These are phyloP conservation scores for Notarius quadriscutis DNA, from an alignment of 2,113 vertebrate species.

Conservation along the genomic window DNA sequence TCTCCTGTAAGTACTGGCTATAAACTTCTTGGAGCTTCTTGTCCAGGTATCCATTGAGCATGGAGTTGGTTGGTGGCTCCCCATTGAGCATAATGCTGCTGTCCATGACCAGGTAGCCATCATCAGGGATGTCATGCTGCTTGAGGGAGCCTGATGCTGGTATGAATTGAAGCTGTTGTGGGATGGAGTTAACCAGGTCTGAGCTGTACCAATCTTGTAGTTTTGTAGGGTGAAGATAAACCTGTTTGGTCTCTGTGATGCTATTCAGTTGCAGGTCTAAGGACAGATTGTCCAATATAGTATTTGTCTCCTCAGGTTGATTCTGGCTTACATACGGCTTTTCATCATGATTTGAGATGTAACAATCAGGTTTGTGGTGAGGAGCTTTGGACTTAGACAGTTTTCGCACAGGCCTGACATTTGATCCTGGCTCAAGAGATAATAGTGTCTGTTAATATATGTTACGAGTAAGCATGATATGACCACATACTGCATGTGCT, in stretches of 20 bases:
- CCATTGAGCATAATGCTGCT: slow-evolving; percentile 67
- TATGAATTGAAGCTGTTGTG: background rate
- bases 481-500: background rate
- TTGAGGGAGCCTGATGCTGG: background rate
- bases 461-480: background rate
- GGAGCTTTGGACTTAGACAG: background rate
- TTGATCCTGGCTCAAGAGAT: background rate
- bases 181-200: slow-evolving; percentile 50
- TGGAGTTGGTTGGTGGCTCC: slow-evolving; percentile 82
- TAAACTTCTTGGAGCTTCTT: slow-evolving; percentile 86
- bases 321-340: background rate
- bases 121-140: slow-evolving; percentile 49
- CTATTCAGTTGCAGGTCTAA: slow-evolving; percentile 70
- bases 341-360: background rate
- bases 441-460: background rate
- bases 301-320: background rate
- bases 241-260: slow-evolving; percentile 63
- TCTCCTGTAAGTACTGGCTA: slow-evolving; percentile 84
- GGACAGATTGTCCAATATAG: background rate
- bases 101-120: slow-evolving; percentile 75
- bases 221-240: slow-evolving; percentile 14
- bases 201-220: slow-evolving; percentile 64
- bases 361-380: background rate
- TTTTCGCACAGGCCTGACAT: background rate
- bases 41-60: slow-evolving; percentile 84